Conservation (phyloP, 2,797 vertebrate species). For the Coregonus sp. region DNA sequence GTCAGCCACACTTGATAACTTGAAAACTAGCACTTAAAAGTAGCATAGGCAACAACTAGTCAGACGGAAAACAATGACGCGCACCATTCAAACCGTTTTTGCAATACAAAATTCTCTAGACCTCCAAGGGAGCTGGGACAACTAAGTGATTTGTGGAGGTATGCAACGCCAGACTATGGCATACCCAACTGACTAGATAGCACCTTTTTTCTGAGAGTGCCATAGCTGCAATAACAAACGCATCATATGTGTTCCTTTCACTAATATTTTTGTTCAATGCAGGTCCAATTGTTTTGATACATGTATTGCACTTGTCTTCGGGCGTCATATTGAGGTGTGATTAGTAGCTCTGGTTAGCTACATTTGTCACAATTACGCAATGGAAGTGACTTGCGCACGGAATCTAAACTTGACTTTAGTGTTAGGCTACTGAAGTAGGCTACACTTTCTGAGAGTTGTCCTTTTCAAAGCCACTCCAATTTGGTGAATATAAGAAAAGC, state of each 20-base stretch:
- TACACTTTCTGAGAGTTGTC: neutral
- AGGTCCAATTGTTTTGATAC: neutral
- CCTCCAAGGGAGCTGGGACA: too few relatives aligned
- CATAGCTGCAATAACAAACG: neutral
- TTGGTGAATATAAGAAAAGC: neutral
- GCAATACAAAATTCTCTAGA: too few relatives aligned
- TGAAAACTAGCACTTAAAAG: too few relatives aligned
- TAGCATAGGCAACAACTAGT: too few relatives aligned
- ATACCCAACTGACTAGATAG: too few relatives aligned
- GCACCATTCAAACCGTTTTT: too few relatives aligned
- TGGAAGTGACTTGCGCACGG: neutral
- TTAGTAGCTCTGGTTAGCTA: neutral
- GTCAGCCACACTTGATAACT: too few relatives aligned
- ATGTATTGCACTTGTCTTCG: neutral
- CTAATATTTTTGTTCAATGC: neutral
- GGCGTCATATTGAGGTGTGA: neutral
- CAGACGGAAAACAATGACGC: too few relatives aligned
- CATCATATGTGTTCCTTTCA: neutral
- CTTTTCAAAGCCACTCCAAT: neutral
- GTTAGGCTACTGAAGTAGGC: too few relatives aligned
- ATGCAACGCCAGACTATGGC: too few relatives aligned
- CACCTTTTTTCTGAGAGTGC: too few relatives aligned
- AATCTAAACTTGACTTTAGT: neutral
- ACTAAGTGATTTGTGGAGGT: too few relatives aligned
- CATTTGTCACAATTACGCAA: constrained; percentile 3